Evolutionary conservation across 2,113 vertebrate species (phyloP).

Genomic region (Colius striatus): DNA sequence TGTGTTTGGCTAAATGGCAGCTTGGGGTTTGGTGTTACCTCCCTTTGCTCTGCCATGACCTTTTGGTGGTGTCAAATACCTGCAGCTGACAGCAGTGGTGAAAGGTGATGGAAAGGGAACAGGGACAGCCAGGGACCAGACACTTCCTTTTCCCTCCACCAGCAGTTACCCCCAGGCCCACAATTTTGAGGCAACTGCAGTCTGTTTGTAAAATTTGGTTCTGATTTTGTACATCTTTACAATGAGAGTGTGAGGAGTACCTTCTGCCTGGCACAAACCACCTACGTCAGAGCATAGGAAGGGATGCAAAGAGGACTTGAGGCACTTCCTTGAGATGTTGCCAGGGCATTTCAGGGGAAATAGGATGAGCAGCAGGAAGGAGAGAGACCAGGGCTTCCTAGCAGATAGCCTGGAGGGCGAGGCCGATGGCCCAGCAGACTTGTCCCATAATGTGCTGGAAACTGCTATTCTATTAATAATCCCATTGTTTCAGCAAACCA

Average conservation of each 20-base stretch:
- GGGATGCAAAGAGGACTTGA: not conserved
- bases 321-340: not conserved
- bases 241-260: not conserved
- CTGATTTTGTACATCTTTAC: not conserved
- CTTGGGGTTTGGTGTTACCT: not conserved
- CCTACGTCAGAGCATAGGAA: not conserved
- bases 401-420: not conserved
- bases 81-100: not conserved
- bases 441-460: not conserved
- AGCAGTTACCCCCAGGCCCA: not conserved
- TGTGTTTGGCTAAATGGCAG: not conserved
- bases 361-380: not conserved
- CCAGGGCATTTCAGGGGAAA: not conserved
- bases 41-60: not conserved
- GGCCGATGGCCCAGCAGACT: not conserved
- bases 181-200: not conserved
- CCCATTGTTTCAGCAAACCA: not conserved
- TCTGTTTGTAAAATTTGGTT: not conserved
- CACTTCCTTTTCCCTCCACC: not conserved
- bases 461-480: constrained; percentile 17
- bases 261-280: accelerated
- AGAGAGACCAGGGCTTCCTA: not conserved
- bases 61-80: not conserved
- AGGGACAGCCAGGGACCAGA: not conserved
- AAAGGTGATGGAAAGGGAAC: not conserved